phyloP scores from a whole-genome alignment of 37 sponge, comb jelly and placozoan genomes.

The Cliona cf. orientalis region DNA sequence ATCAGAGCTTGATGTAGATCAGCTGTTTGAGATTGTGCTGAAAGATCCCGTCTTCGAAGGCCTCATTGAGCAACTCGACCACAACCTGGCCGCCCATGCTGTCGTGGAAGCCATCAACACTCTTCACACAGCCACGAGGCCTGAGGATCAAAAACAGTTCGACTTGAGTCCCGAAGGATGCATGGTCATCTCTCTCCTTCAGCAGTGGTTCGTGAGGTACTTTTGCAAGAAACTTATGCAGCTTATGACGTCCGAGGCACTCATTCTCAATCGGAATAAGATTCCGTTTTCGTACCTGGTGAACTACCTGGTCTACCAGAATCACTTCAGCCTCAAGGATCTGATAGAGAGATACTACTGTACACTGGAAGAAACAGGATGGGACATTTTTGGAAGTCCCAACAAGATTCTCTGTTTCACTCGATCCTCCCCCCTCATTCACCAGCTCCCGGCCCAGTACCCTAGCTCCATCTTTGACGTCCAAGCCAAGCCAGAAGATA shows the following conservation, averaged over 20 bases:
- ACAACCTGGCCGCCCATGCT: conserved; percentile 29
- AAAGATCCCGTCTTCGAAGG: conserved; percentile 51
- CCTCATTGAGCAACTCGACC: conserved; percentile 17
- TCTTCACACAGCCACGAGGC: conserved; percentile 17
- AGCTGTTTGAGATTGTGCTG: conserved; percentile 23
- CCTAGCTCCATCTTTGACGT: conserved; percentile 17
- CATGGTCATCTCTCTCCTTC: conserved; percentile 47
- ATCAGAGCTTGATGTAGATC: conserved; percentile 20
- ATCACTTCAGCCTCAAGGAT: conserved; percentile 83
- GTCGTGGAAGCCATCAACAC: conserved; percentile 41
- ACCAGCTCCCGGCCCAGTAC: conserved; percentile 73
- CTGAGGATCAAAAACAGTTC: not conserved
- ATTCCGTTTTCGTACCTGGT: conserved; percentile 66
- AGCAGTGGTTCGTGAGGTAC: conserved; percentile 69
- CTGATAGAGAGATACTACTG: conserved; percentile 40
- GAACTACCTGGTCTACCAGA: conserved; percentile 78
- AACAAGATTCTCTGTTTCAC: conserved; percentile 88
- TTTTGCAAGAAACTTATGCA: conserved; percentile 72
- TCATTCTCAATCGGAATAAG: conserved; percentile 50
- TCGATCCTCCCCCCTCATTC: conserved; percentile 82
- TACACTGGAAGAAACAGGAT: conserved; percentile 11
- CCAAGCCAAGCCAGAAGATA: not conserved
- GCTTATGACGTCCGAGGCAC: conserved; percentile 79
- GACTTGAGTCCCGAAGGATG: conserved; percentile 51
- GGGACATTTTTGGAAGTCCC: conserved; percentile 16